These are phyloP conservation scores for Liasis olivaceus DNA, from an alignment of 2,797 vertebrate species.

Conservation along the genomic window DNA sequence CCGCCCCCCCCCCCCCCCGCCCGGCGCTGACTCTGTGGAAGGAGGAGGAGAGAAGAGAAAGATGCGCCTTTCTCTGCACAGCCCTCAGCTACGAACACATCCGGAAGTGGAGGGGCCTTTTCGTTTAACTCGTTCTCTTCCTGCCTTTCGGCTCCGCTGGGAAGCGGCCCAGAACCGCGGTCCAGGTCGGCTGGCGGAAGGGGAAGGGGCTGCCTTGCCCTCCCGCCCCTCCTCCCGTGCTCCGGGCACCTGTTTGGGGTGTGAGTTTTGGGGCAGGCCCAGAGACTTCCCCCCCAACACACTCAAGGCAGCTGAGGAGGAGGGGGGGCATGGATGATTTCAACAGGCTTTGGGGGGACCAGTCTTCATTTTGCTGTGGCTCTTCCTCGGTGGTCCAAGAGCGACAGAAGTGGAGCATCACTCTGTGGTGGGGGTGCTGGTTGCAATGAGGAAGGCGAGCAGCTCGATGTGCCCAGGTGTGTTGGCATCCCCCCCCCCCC, in stretches of 20 bases:
- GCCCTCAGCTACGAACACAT: conserved; percentile 50
- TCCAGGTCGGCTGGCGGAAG: background rate
- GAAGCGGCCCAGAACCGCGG: background rate
- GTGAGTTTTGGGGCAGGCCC: background rate
- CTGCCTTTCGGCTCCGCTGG: background rate
- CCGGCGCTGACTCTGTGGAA: background rate
- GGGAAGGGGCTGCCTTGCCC: background rate
- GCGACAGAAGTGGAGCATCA: no score
- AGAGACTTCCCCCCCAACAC: background rate
- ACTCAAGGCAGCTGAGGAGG: background rate
- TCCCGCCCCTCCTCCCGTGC: no score
- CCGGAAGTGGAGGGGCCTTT: conserved; percentile 52
- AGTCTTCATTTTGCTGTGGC: no score
- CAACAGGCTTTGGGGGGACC: no score
- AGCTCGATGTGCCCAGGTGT: background rate
- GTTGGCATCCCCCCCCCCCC: background rate
- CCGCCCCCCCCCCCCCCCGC: background rate
- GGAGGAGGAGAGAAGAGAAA: background rate
- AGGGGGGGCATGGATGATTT: no score
- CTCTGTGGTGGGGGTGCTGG: no score
- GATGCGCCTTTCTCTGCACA: conserved; percentile 52
- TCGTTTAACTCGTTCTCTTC: conserved; percentile 55
- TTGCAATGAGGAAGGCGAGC: background rate
- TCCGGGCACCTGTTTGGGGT: background rate
- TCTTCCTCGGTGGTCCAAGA: no score